These are phyloP conservation scores for Tetragonula clypearis DNA, from an alignment of 1,140 invertebrate genomes.

Conservation along the genomic window DNA sequence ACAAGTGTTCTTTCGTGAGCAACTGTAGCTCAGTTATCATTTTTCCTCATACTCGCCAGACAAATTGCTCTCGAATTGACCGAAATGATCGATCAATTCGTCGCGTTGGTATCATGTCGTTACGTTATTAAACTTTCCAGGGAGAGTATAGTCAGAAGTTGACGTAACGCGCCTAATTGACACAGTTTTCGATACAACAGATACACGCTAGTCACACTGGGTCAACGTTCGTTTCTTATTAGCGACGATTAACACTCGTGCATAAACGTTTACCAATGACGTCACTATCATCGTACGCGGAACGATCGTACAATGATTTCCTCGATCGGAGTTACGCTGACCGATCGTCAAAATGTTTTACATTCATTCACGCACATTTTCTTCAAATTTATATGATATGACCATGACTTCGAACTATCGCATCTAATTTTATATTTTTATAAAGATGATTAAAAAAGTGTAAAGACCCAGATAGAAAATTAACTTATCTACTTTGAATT, in stretches of 20 bases:
- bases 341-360: background rate
- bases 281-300: conserved; percentile 47
- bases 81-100: background rate
- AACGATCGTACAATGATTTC: conserved; percentile 39
- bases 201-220: conserved; percentile 49
- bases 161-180: conserved; percentile 48
- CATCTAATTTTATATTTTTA: too few species aligned
- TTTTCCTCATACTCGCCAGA: background rate
- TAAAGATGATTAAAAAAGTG: too few species aligned
- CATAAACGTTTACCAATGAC: conserved; percentile 62
- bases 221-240: conserved; percentile 62
- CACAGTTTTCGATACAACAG: conserved; percentile 43
- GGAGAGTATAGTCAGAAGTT: background rate
- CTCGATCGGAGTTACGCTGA: background rate
- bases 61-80: background rate
- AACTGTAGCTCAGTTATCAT: too few species aligned
- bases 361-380: too few species aligned
- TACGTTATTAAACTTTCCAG: background rate
- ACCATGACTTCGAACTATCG: too few species aligned
- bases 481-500: too few species aligned
- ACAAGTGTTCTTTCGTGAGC: too few species aligned
- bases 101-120: background rate
- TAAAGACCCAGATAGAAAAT: too few species aligned
- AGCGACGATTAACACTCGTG: conserved; percentile 56
- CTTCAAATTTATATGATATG: too few species aligned